Evolutionary conservation across 2,797 vertebrate species (phyloP), one percentile per base, ranked within the genome.

Genomic region (Urophycis tenuis): DNA sequence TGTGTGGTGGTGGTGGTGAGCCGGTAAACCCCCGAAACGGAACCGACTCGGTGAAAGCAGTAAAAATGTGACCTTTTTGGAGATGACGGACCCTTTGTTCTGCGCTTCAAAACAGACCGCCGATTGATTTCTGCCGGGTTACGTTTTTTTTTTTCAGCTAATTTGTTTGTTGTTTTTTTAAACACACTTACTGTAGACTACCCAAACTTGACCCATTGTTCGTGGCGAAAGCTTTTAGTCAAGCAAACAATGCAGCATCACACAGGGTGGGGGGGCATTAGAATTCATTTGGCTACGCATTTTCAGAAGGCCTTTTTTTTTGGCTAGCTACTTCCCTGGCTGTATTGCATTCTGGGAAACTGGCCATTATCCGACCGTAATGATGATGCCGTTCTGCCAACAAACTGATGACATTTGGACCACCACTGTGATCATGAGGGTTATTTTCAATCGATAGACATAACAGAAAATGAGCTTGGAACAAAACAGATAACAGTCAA

Each of bases 371-470:
- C 79, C 33, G 71, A n/a, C 72, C 64, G 77, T 83, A 78, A 80
- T 72, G 78, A 81, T 77, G 67, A 82, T 69, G 25, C 31, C 39
- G 39, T 73, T 82, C 67, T 76, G 75, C 80, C 82, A 73, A 72
- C 78, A 17, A 39, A 77, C 71, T 75, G 67, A 86, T 85, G 71
- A 81, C 73, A 86, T 78, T 78, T 36, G 75, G n/a, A 80, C 75
- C 71, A 45, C 79, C 67, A 2, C 78, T 73, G 77, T 78, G 78
- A 83, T 85, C 74, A 74, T 31, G 74, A 77, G 8, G 10, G 71
- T 79, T 49, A 86, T 86, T 84, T 79, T 79, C 45, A 41, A 89
- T 88, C 82, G 67, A 84, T 84, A 84, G 75, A 79, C 86, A 81
- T 74, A 39, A 76, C 74, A 34, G 41, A 53, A 82, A 82, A 82